Evolutionary conservation across 2,113 vertebrate species (phyloP).

Genomic region (Heliornis fulica): DNA sequence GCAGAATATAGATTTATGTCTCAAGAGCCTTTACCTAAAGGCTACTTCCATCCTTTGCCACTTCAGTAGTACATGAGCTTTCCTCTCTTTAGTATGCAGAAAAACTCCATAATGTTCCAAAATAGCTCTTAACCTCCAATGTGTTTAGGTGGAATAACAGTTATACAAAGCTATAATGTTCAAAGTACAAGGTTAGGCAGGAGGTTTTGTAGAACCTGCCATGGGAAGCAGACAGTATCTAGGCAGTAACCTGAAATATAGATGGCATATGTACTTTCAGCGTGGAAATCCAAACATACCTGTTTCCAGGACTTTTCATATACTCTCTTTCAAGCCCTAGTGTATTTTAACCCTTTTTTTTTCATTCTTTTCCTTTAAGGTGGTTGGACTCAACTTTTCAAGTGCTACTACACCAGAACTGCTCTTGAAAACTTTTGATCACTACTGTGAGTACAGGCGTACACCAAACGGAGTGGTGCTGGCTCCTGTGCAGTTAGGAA

Average conservation of each 20-base stretch:
- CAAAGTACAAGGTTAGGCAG: background rate
- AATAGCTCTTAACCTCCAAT: background rate
- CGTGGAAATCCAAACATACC: background rate
- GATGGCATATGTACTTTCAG: background rate
- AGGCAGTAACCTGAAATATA: background rate
- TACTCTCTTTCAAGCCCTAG: background rate
- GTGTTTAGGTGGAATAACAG: background rate
- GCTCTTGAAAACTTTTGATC: constrained; percentile 97
- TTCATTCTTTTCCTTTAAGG: constrained; percentile 66
- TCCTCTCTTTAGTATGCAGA: background rate
- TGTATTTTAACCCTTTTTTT: background rate
- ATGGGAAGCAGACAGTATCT: background rate
- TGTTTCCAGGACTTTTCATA: background rate
- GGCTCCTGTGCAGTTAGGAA: constrained; percentile 95
- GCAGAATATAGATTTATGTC: background rate
- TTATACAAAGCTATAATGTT: background rate
- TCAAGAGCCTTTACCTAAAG: background rate
- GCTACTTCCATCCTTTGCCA: background rate
- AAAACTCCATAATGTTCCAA: background rate
- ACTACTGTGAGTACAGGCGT: constrained; percentile 96
- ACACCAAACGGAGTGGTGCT: constrained; percentile 95
- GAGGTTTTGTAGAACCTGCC: background rate
- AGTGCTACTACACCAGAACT: constrained; percentile 97
- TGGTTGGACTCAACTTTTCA: constrained; percentile 98
- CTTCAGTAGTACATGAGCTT: background rate